These are phyloP conservation scores for Fulica atra DNA, from an alignment of 2,113 vertebrate genomes.

Conservation along the genomic window DNA sequence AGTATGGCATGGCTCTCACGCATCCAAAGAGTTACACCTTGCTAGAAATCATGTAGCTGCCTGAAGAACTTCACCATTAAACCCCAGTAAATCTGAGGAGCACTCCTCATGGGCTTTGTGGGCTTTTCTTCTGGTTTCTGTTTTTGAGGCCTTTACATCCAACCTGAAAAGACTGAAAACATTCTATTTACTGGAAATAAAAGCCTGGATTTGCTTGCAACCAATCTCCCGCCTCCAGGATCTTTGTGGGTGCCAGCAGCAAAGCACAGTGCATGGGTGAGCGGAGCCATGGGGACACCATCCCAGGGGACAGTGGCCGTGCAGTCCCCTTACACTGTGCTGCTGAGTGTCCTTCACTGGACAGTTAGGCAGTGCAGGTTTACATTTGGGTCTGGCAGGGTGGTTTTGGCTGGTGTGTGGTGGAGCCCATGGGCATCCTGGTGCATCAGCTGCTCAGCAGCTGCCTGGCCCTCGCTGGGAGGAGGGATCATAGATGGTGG, in stretches of 20 bases:
- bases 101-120: not conserved
- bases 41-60: not conserved
- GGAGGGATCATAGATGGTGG: accelerated
- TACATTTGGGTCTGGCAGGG: not conserved
- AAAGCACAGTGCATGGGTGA: accelerated
- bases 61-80: not conserved
- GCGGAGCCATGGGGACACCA: accelerated
- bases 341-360: not conserved
- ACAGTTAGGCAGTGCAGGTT: not conserved
- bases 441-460: not conserved
- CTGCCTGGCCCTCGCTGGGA: not conserved
- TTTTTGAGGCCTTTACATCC: not conserved
- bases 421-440: not conserved
- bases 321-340: accelerated
- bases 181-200: not conserved
- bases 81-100: not conserved
- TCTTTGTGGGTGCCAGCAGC: not conserved
- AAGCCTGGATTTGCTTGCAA: not conserved
- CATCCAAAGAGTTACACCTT: not conserved
- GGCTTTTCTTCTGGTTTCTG: not conserved
- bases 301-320: not conserved
- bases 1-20: accelerated
- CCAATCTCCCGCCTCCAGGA: not conserved
- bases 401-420: accelerated
- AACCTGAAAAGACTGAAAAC: not conserved